Evolutionary conservation across 2,888 invertebrate species (phyloP).

Genomic region (Conus canariensis): DNA sequence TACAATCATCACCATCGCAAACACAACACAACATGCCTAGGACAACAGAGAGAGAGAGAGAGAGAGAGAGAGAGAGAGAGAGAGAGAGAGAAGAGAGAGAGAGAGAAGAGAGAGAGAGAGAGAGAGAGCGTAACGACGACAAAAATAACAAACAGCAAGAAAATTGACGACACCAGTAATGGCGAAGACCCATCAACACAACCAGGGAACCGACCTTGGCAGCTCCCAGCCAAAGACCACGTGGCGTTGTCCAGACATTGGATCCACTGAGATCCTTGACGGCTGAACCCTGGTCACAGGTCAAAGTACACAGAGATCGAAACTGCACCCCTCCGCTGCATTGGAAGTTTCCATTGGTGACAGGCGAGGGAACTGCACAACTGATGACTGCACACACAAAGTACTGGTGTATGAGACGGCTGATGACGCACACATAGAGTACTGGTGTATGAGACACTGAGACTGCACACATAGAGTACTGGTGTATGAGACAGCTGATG

Average conservation of each 20-base stretch:
- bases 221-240: conserved; percentile 7
- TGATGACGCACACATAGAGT: too few species aligned
- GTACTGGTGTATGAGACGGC: too few species aligned
- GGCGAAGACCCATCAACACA: neutral
- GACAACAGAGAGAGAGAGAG: neutral
- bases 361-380: neutral
- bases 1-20: too few species aligned
- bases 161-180: neutral
- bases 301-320: conserved; percentile 21
- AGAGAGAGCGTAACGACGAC: neutral
- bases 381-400: too few species aligned
- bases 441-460: too few species aligned
- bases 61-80: conserved; percentile 10
- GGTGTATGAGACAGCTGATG: too few species aligned
- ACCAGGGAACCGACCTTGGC: neutral
- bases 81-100: neutral
- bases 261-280: neutral
- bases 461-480: too few species aligned
- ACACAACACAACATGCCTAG: too few species aligned
- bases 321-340: conserved; percentile 5
- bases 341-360: neutral
- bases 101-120: conserved; percentile 3
- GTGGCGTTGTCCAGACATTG: neutral
- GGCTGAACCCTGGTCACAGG: conserved; percentile 31
- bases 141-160: neutral